A percentile compares a stretch with the other conserved stretches of the same genome.
Conservation (phyloP, 2,113 vertebrate genomes). For the Seriola dumerili region DNA sequence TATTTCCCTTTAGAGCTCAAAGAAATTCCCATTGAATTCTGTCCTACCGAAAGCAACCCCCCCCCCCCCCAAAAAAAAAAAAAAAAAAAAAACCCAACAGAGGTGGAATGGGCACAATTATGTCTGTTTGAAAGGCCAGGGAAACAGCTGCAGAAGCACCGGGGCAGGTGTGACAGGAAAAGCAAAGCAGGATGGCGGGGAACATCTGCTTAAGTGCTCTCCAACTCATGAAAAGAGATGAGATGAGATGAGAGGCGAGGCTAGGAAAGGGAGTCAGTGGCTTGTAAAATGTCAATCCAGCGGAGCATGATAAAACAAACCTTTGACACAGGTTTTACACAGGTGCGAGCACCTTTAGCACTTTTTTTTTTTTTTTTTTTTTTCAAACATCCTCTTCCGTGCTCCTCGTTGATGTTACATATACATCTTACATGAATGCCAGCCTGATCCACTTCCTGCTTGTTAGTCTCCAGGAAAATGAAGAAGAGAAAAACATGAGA, state of each 20-base stretch:
- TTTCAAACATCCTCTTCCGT: slow-evolving; percentile 5
- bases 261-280: slow-evolving; percentile 25
- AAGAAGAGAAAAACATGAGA: background rate
- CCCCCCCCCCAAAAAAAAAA: no score
- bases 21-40: slow-evolving; percentile 6
- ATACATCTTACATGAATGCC: background rate
- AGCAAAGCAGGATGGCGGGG: slow-evolving; percentile 33
- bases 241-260: slow-evolving; percentile 35
- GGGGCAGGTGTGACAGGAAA: slow-evolving; percentile 50
- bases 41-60: background rate
- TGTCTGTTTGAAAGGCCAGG: slow-evolving; percentile 43
- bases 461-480: background rate
- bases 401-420: background rate
- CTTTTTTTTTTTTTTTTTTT: slow-evolving; percentile 19
- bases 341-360: background rate
- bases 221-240: slow-evolving; percentile 19
- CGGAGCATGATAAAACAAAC: slow-evolving; percentile 44
- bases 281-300: slow-evolving; percentile 55
- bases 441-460: background rate
- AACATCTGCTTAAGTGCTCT: slow-evolving; percentile 70
- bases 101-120: slow-evolving; percentile 20
- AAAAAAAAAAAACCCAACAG: background rate
- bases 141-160: slow-evolving; percentile 54
- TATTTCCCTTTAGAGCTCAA: slow-evolving; percentile 16
- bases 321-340: slow-evolving; percentile 39